A percentile compares a stretch with the other conserved stretches of the same genome.
phyloP scores from a whole-genome alignment of 1,140 invertebrate species.

The Sycophaga agraensis region DNA sequence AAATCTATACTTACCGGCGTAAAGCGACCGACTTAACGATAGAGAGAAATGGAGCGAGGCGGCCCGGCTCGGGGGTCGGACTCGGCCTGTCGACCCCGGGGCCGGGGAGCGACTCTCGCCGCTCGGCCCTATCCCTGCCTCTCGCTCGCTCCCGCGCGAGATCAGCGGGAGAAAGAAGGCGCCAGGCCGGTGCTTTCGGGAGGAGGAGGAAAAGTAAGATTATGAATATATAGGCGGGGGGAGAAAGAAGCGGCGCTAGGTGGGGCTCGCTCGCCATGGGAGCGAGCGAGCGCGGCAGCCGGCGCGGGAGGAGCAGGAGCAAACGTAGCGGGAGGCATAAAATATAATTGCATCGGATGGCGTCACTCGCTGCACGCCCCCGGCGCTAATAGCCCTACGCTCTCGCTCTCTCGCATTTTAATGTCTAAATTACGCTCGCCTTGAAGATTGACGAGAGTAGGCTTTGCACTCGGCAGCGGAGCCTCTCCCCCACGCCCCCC shows the following conservation, averaged over 20 bases:
- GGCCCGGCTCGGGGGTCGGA: too few species aligned
- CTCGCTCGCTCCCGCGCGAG: too few species aligned
- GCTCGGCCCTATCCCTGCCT: too few species aligned
- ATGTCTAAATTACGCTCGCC: conserved; percentile 57
- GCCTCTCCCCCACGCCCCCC: too few species aligned
- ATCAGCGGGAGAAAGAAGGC: conserved; percentile 33
- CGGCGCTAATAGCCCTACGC: conserved; percentile 48
- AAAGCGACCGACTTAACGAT: conserved; percentile 19
- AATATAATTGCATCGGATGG: conserved; percentile 59
- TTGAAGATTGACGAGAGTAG: conserved; percentile 47
- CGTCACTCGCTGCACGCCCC: conserved; percentile 49
- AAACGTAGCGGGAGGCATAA: conserved; percentile 53
- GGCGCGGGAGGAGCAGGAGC: conserved; percentile 24
- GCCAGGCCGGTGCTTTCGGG: background rate
- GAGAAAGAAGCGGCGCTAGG: conserved; percentile 26
- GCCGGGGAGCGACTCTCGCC: too few species aligned
- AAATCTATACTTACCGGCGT: conserved; percentile 55
- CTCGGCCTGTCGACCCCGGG: too few species aligned
- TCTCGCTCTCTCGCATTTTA: conserved; percentile 54
- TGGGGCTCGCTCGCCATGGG: background rate
- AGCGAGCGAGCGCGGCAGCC: background rate
- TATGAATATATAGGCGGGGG: conserved; percentile 33
- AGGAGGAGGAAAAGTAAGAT: conserved; percentile 32
- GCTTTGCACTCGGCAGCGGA: background rate
- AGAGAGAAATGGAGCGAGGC: conserved; percentile 1